Evolutionary conservation across 1,140 invertebrate species (phyloP).

Genomic region (Rhopalosiphum maidis): DNA sequence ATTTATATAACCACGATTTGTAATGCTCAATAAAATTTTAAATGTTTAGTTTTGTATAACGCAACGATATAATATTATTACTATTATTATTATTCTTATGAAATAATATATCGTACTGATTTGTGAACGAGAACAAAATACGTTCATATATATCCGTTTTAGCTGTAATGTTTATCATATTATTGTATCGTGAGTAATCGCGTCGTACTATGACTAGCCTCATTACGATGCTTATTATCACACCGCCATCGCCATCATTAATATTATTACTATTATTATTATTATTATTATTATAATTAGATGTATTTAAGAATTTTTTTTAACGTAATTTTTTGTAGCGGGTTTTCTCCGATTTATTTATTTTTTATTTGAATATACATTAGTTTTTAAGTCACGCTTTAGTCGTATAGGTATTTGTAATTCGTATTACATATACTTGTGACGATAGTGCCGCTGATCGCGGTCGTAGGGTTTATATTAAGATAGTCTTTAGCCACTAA

Average conservation of each 20-base stretch:
- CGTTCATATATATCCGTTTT: background rate
- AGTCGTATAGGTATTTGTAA: background rate
- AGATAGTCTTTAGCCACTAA: background rate
- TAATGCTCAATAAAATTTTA: conserved; percentile 53
- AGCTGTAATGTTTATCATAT: background rate
- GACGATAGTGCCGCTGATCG: background rate
- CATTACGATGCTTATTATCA: background rate
- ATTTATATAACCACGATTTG: conserved; percentile 40
- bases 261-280: too few species aligned
- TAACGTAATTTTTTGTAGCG: background rate
- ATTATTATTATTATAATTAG: background rate
- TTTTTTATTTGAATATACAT: background rate
- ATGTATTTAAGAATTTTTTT: background rate
- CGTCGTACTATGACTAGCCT: background rate
- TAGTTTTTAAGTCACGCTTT: background rate
- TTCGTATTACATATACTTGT: background rate
- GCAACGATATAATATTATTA: conserved; percentile 5
- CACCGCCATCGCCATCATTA: background rate
- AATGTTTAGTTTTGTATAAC: conserved; percentile 51
- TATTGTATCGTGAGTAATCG: background rate
- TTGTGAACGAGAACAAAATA: background rate
- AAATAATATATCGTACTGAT: background rate
- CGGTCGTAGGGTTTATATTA: background rate
- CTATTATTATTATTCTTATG: background rate
- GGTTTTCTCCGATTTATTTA: background rate